Evolutionary conservation across 1,140 invertebrate species (phyloP).

Genomic region (Bombus waltoni): DNA sequence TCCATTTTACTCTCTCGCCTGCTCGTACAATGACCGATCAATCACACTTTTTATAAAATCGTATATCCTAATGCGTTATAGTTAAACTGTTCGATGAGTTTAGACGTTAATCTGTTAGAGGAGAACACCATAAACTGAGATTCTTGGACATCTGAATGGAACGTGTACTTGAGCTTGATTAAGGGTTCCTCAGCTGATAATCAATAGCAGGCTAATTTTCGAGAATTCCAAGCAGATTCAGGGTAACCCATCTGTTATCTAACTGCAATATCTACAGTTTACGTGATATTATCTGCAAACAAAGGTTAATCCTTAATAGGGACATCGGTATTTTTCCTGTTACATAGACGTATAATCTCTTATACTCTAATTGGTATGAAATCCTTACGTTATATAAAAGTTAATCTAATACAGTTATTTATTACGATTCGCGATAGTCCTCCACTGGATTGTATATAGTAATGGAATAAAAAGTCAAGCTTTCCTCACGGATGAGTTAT

Average conservation of each 20-base stretch:
- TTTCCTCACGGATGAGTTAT: too few species aligned
- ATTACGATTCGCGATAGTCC: too few species aligned
- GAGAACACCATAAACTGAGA: not conserved
- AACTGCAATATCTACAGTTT: not conserved
- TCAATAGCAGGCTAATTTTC: conserved; percentile 15
- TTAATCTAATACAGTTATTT: too few species aligned
- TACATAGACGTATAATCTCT: not conserved
- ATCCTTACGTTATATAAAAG: too few species aligned
- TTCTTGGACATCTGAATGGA: conserved; percentile 16
- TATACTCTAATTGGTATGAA: too few species aligned
- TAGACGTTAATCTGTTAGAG: not conserved
- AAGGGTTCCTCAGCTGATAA: conserved; percentile 1
- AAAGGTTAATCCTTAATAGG: not conserved
- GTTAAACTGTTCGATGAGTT: not conserved
- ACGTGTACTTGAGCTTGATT: conserved; percentile 23
- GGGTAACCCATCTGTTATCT: not conserved
- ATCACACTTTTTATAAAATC: not conserved
- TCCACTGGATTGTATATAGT: too few species aligned
- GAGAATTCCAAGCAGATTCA: not conserved
- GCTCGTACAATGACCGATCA: not conserved
- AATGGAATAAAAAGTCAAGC: too few species aligned
- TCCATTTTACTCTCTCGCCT: too few species aligned
- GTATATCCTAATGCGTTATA: not conserved
- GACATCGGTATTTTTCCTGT: not conserved
- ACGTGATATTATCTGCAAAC: not conserved